Base-by-base conservation (phyloP, 2,888 invertebrate genomes). In the Drosophila pegasa region DNA sequence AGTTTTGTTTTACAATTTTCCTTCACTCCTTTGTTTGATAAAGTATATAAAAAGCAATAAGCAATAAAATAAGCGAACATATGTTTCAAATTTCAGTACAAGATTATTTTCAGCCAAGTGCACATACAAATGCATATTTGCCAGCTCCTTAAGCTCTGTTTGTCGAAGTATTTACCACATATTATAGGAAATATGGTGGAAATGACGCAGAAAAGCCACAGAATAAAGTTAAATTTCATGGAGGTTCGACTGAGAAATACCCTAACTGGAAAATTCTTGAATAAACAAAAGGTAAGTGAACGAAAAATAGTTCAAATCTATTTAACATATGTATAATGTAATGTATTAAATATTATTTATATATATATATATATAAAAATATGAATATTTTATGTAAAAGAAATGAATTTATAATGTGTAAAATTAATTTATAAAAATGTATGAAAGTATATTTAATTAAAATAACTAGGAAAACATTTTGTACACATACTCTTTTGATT, bases 91-190 rank as follows among this genome's bases (percentile, higher is more conserved):
- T 68, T 47, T 60, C 18, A 31, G 29, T 10, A 50, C n/a, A n/a
- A 35, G 10, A 16, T 16, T 50, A 22, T 22, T 20, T 22, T 40
- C 40, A 31, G 22, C 25, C 10, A 22, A 40, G 29, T 22, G 20
- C 27, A 18, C 37, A 25, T 37, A 9, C 9, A 20, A 33, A 60
- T 81, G 79, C 67, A 78, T 48, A 31, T 48, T 48, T 48, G 47
- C 47, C 47, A 31, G 25, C 47, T 20, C 75, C 71, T 82, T 71
- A 62, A 63, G 31, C 54, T 40, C 60, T 80, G 84, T 80, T 80
- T 86, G 87, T 48, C 41, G 48, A 50, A 86, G 72, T 69, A 63
- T 69, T 80, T 86, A 80, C 87, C 80, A 66, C 84, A 86, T 67
- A 80, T 86, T 75, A 67, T 64, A 63, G 65, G 41, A 80, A 80